These are phyloP conservation scores for Pampusana beccarii DNA, from an alignment of 2,113 vertebrate species.

Conservation along the genomic window DNA sequence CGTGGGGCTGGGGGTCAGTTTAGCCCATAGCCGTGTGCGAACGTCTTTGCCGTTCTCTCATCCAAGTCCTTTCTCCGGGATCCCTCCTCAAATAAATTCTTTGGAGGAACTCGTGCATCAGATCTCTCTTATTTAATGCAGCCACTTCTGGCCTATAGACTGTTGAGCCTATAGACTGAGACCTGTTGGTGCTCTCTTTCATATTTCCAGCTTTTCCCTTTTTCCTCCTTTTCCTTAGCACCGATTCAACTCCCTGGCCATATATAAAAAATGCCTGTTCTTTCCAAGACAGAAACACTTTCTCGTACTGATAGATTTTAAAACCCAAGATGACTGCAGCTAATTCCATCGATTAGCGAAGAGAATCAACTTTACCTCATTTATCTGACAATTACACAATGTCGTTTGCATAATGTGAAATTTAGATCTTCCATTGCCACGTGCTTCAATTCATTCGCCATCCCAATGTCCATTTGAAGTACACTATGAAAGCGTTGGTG, in stretches of 20 bases:
- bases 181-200: background rate
- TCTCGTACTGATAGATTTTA: background rate
- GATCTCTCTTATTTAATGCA: background rate
- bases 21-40: background rate
- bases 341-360: background rate
- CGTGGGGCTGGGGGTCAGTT: background rate
- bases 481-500: background rate
- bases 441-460: background rate
- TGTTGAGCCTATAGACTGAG: background rate
- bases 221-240: background rate
- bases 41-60: background rate
- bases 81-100: background rate
- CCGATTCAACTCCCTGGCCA: background rate
- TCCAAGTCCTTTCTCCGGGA: background rate
- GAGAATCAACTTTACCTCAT: background rate
- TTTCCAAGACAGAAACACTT: background rate
- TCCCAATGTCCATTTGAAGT: background rate
- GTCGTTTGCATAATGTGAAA: constrained; percentile 24
- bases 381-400: background rate
- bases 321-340: background rate
- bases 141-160: background rate
- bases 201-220: background rate
- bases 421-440: background rate
- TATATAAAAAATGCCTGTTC: background rate
- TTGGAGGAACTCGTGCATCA: background rate